These are phyloP conservation scores for Montipora efflorescens DNA, from an alignment of 64 coral and sea anemone genomes.

Conservation along the genomic window DNA sequence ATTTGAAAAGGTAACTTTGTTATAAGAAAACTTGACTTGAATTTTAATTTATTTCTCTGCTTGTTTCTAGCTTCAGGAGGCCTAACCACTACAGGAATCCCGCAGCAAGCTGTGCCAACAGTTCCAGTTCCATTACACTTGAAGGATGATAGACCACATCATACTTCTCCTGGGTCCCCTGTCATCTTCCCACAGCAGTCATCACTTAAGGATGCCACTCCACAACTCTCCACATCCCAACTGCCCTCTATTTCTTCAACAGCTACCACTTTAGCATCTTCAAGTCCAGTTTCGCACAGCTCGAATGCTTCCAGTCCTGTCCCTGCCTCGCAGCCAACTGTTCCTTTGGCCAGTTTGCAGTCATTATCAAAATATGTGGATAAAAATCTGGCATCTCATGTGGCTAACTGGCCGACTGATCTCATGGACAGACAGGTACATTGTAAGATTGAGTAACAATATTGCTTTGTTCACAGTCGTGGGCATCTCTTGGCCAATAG, in stretches of 20 bases:
- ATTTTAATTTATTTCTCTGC: no score
- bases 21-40: no score
- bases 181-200: slow-evolving; percentile 40
- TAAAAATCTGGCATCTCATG: slow-evolving; percentile 57
- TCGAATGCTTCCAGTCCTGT: slow-evolving; percentile 48
- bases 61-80: no score
- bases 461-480: no score
- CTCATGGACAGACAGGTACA: slow-evolving; percentile 59
- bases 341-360: slow-evolving; percentile 42
- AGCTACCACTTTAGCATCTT: not conserved
- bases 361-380: slow-evolving; percentile 64
- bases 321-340: slow-evolving; percentile 29
- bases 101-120: slow-evolving; percentile 26
- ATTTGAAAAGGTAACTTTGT: no score
- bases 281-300: slow-evolving; percentile 37
- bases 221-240: not conserved
- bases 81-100: not conserved
- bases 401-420: slow-evolving; percentile 54
- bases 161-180: slow-evolving; percentile 65
- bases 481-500: no score
- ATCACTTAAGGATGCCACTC: not conserved
- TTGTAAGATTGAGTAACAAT: not conserved
- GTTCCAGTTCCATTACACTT: slow-evolving; percentile 20
- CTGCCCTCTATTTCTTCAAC: not conserved
- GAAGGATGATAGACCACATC: slow-evolving; percentile 51